Percentiles rank a stretch among this genome's conserved stretches.
Conservation (phyloP, 2,797 vertebrate species). For the Paramormyrops hopkinsi region DNA sequence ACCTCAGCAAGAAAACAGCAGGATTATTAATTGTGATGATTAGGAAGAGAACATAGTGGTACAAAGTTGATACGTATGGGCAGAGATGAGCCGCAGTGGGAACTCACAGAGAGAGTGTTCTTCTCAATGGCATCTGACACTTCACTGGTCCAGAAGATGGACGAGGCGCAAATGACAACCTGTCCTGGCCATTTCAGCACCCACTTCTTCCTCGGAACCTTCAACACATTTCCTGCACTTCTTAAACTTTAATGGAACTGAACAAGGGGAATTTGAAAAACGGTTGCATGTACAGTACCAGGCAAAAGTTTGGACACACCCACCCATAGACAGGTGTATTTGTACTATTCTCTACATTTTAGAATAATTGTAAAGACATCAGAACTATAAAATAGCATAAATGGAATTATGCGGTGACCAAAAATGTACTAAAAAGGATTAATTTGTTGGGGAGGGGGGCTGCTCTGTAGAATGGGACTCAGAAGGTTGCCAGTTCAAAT, state of each 20-base stretch:
- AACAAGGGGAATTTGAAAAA: neutral
- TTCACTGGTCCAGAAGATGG: slow-evolving; percentile 85
- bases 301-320: neutral
- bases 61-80: neutral
- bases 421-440: neutral
- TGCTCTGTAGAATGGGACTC: neutral
- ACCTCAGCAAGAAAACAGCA: slow-evolving; percentile 1
- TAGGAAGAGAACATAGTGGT: neutral
- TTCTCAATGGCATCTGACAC: slow-evolving; percentile 73
- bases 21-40: neutral
- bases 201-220: slow-evolving; percentile 80
- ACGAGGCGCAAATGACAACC: slow-evolving; percentile 87
- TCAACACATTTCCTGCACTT: slow-evolving; percentile 7
- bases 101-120: slow-evolving; percentile 65
- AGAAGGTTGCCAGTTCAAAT: neutral
- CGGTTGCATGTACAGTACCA: neutral
- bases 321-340: neutral
- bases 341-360: neutral
- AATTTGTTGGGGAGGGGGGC: neutral
- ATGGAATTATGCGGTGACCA: neutral
- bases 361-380: neutral
- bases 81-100: neutral
- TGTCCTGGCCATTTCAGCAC: slow-evolving; percentile 90
- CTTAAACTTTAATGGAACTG: neutral
- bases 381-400: neutral